A percentile compares a stretch with the other conserved stretches of the same genome.
Conservation (phyloP, 2,797 vertebrate species). For the Menidia menidia region DNA sequence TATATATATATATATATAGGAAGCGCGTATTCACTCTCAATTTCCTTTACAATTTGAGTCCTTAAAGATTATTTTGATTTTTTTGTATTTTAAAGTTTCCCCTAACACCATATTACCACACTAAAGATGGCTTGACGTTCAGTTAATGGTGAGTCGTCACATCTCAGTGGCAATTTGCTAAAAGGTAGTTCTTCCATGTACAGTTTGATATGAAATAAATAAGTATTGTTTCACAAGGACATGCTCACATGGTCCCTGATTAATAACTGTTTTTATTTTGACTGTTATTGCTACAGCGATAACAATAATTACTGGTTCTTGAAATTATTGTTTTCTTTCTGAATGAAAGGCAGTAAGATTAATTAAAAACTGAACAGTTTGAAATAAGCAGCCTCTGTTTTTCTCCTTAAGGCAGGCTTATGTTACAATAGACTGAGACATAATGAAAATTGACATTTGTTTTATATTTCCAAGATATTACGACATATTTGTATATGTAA, state of each 20-base stretch:
- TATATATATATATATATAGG: not conserved
- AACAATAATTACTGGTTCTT: slow-evolving; percentile 4
- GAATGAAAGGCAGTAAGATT: slow-evolving; percentile 23
- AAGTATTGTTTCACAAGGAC: slow-evolving; percentile 24
- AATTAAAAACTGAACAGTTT: slow-evolving; percentile 40
- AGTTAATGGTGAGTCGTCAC: slow-evolving; percentile 17
- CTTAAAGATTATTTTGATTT: no score
- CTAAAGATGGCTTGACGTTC: slow-evolving; percentile 7
- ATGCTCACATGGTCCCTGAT: not conserved
- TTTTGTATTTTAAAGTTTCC: not conserved
- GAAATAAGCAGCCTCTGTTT: slow-evolving; percentile 43
- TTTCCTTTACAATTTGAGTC: not conserved
- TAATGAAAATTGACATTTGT: no score
- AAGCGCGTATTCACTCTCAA: not conserved
- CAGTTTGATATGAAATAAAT: not conserved
- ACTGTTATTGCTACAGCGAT: slow-evolving; percentile 23
- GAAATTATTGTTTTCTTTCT: not conserved
- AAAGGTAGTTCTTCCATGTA: slow-evolving; percentile 15
- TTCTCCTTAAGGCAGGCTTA: no score
- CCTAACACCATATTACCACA: not conserved
- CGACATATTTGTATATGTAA: not conserved
- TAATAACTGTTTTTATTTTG: slow-evolving; percentile 22
- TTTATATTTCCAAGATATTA: no score
- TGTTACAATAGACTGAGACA: no score
- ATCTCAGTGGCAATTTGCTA: not conserved